These are phyloP conservation scores for Falco biarmicus DNA, from an alignment of 2,797 vertebrate genomes.

Conservation along the genomic window DNA sequence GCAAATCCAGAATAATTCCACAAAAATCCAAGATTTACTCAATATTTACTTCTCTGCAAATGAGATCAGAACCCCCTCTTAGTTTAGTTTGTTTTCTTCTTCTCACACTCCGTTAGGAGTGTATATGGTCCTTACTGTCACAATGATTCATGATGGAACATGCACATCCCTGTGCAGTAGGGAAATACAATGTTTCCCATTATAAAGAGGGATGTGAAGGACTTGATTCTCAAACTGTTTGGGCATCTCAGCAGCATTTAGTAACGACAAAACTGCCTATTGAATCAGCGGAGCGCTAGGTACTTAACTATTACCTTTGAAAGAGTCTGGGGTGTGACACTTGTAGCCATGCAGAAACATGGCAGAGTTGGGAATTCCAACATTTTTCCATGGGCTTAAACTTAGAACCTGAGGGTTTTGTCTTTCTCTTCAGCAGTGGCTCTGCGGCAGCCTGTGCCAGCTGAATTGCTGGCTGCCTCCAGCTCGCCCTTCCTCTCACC, in stretches of 20 bases:
- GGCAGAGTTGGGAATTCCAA: not conserved
- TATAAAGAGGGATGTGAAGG: not conserved
- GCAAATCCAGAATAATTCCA: constrained; percentile 42
- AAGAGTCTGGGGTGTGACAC: not conserved
- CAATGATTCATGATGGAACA: fast-evolving
- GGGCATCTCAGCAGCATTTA: not conserved
- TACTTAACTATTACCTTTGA: fast-evolving
- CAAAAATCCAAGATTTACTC: constrained; percentile 25
- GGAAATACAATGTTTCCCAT: not conserved
- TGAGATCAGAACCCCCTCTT: not conserved
- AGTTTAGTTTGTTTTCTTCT: not conserved
- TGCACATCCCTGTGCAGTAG: not conserved
- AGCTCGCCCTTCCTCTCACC: not conserved
- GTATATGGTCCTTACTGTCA: not conserved
- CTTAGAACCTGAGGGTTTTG: not conserved
- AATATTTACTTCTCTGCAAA: constrained; percentile 19
- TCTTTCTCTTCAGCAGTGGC: not conserved
- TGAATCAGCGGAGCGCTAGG: not conserved
- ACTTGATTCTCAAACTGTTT: not conserved
- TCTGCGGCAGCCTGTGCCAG: not conserved
- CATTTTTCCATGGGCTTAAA: not conserved
- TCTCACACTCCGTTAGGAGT: not conserved
- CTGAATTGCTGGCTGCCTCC: not conserved
- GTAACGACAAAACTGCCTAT: not conserved
- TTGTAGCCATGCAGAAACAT: not conserved